Evolutionary conservation across 2,888 invertebrate genomes (phyloP), one percentile per base, ranked within the genome.

Genomic region (Geotrupes spiniger): DNA sequence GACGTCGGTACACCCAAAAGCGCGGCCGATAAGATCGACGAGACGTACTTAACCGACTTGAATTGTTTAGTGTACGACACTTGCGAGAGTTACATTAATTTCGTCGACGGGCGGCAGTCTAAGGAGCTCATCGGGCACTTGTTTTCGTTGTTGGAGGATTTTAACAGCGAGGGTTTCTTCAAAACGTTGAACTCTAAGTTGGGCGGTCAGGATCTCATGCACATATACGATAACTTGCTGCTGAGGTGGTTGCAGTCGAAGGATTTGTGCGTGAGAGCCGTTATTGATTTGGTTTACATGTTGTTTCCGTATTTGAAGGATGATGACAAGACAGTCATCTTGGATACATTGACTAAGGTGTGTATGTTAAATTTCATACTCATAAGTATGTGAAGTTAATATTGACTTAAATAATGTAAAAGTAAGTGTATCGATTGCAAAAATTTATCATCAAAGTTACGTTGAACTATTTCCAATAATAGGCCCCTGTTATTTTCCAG

Each of bases 221-320:
- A 61, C 41, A 58, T 72, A 51, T 68, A 64, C 39, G 46, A 57
- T 26, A 57, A 64, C 40, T 49, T 67, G 15, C 57, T 70, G 16
- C 12, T 49, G 8, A 58, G 54, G 1, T 83, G 84, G 81, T 68
- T 85, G 41, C 57, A 70, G 0, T 72, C 73, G 0, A 76, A 77
- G 39, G 65, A 73, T 0, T 76, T 79, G 57, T 72, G 78, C 12
- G 76, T 78, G 28, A 77, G 77, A 53, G 65, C 76, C 25, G 71
- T 84, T 1, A 72, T 85, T 1, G 81, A 84, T 60, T 71, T 88
- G 8, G 72, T 83, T 37, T 87, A 89, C 65, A 73, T 80, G 47
- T 62, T 85, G 39, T 63, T 84, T 49, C 73, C 74, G 25, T 78
- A 81, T 54, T 65, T 85, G 56, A 66, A 70, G 14, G 74, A 77